These are phyloP conservation scores for Argentina silus DNA, from an alignment of 2,797 vertebrate genomes.

Conservation along the genomic window DNA sequence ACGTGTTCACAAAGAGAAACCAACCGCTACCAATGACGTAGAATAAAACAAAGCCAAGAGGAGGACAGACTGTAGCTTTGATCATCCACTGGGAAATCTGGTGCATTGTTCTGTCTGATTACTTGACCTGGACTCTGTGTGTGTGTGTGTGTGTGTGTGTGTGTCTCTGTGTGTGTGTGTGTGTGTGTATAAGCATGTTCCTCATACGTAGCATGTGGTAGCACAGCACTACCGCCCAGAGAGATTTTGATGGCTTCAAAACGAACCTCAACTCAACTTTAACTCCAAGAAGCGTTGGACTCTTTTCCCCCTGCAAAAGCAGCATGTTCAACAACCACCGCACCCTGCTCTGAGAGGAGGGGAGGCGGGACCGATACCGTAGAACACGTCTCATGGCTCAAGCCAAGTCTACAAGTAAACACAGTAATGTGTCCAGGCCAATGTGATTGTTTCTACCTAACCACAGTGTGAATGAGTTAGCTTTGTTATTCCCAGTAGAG, in stretches of 20 bases:
- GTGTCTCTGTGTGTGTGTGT: neutral
- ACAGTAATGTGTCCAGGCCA: constrained; percentile 55
- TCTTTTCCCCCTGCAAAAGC: constrained; percentile 36
- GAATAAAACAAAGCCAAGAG: constrained; percentile 32
- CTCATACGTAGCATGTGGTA: constrained; percentile 28
- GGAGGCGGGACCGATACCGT: constrained; percentile 25
- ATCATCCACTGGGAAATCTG: constrained; percentile 62
- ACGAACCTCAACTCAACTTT: neutral
- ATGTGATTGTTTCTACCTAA: constrained; percentile 28
- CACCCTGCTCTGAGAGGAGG: constrained; percentile 54
- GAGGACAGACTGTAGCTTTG: constrained; percentile 50
- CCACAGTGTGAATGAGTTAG: constrained; percentile 48
- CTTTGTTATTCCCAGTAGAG: constrained; percentile 34
- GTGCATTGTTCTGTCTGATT: constrained; percentile 53
- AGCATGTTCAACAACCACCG: constrained; percentile 7
- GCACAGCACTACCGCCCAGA: constrained; percentile 22
- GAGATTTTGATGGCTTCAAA: constrained; percentile 20
- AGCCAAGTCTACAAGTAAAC: constrained; percentile 43
- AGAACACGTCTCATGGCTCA: constrained; percentile 34
- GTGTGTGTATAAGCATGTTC: neutral
- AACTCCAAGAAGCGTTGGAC: neutral
- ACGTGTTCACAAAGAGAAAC: constrained; percentile 45
- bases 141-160: constrained; percentile 17
- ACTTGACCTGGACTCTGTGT: constrained; percentile 45
- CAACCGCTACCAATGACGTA: constrained; percentile 49